Conservation (phyloP, 2,797 vertebrate genomes). For the Podargus strigoides region DNA sequence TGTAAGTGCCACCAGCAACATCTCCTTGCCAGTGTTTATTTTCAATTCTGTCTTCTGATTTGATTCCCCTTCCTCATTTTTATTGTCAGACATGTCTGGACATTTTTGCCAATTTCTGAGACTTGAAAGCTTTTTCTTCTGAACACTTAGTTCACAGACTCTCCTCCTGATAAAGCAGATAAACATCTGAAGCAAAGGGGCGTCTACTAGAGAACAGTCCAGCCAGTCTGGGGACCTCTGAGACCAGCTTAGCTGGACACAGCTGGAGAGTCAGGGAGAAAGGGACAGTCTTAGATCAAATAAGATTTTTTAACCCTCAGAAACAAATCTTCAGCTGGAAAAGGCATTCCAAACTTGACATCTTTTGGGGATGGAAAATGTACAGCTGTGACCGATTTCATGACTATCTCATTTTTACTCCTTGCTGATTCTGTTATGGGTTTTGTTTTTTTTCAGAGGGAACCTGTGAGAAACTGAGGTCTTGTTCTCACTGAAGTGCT, state of each 20-base stretch:
- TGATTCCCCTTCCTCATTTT: background rate
- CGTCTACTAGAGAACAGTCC: background rate
- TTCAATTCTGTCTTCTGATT: background rate
- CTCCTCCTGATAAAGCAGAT: background rate
- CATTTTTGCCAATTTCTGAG: background rate
- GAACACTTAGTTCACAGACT: background rate
- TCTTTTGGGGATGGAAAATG: background rate
- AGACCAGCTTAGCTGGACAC: background rate
- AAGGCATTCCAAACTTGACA: background rate
- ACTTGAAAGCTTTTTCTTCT: background rate
- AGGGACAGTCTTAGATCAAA: background rate
- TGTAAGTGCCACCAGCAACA: background rate
- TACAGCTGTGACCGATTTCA: background rate
- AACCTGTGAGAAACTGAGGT: conserved; percentile 7
- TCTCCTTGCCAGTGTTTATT: background rate
- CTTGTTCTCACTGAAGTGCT: background rate
- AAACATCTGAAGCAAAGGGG: background rate
- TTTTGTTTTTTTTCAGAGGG: background rate
- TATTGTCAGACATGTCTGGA: background rate
- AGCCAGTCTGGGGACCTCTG: background rate
- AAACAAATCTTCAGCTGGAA: background rate
- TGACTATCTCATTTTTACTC: background rate
- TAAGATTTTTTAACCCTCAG: background rate
- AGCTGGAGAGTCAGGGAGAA: background rate
- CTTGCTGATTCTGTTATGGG: background rate